Evolutionary conservation across 2,888 invertebrate genomes (phyloP).

Genomic region (Siphlonurus alternatus): DNA sequence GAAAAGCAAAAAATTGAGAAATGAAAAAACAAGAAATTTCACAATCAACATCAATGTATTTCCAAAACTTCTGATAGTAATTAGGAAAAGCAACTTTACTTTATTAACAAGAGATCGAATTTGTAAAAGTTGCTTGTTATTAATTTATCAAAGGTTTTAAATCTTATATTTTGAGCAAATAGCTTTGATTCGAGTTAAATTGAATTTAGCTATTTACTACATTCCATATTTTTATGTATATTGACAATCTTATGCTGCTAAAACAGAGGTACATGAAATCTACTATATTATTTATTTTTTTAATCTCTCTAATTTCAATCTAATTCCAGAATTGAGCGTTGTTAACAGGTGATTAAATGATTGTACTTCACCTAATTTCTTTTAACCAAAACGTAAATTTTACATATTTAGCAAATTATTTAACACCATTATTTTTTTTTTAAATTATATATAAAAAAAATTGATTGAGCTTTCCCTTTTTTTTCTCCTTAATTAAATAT

Average conservation of each 20-base stretch:
- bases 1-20: background rate
- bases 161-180: background rate
- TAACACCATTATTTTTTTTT: too few relatives aligned
- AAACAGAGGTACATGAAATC: background rate
- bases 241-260: background rate
- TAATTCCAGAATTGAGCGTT: constrained; percentile 2
- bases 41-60: background rate
- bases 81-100: background rate
- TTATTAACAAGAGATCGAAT: background rate
- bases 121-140: background rate
- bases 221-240: background rate
- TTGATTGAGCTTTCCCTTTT: background rate
- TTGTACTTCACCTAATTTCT: background rate
- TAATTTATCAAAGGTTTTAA: background rate
- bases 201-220: constrained; percentile 2
- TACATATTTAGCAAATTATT: too few relatives aligned
- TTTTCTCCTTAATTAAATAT: too few relatives aligned
- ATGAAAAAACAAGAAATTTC: background rate
- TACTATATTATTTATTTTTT: background rate
- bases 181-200: background rate
- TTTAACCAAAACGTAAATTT: background rate
- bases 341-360: constrained; percentile 4
- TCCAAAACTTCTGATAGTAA: background rate
- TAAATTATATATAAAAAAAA: too few relatives aligned
- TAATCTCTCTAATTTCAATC: background rate